Base-by-base conservation (phyloP, 2,888 invertebrate genomes). In the Diplolepis rosae region DNA sequence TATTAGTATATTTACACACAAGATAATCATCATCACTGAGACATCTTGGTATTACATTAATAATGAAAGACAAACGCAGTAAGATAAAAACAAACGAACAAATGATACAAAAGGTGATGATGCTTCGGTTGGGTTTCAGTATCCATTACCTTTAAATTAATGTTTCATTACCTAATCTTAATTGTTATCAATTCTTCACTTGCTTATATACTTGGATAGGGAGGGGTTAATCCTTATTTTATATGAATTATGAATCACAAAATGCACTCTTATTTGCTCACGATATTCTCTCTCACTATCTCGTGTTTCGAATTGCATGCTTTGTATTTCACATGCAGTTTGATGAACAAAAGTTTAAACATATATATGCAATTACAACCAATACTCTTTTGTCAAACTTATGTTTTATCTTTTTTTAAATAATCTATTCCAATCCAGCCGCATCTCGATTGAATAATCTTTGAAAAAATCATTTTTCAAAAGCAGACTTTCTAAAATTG, bases 1-100 rank as follows among this genome's bases (percentile, higher is more conserved):
- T 86, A 86, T 85, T 85, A 83, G 83, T 85, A 84, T 86, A 86
- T 86, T 81, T 85, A 86, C 85, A 86, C 83, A 83, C 87, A 85
- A 85, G 85, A 86, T 82, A 81, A 39, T 61, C 61, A 81, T 78
- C 79, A 80, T 78, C 80, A 81, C 81, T 79, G 81, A 81, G 81
- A 79, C 78, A 81, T 83, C 79, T 83, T 77, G 85, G 83, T 84
- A 85, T 87, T 87, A 86, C 85, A 87, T 84, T 85, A 83, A 87
- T 84, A 86, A 86, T 87, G 87, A 87, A 87, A 87, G 86, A 87
- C 87, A 87, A 88, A 87, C 86, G 85, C 85, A 86, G 81, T 85
- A 87, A 86, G 85, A 87, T 85, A 84, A 84, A 86, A 86, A 87
- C 84, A 85, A 87, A 85, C 84, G 82, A 85, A 87, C 83, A 85